Evolutionary conservation across 2,888 invertebrate genomes (phyloP), one percentile per base, ranked within the genome.

Genomic region (Chouioia cunea): DNA sequence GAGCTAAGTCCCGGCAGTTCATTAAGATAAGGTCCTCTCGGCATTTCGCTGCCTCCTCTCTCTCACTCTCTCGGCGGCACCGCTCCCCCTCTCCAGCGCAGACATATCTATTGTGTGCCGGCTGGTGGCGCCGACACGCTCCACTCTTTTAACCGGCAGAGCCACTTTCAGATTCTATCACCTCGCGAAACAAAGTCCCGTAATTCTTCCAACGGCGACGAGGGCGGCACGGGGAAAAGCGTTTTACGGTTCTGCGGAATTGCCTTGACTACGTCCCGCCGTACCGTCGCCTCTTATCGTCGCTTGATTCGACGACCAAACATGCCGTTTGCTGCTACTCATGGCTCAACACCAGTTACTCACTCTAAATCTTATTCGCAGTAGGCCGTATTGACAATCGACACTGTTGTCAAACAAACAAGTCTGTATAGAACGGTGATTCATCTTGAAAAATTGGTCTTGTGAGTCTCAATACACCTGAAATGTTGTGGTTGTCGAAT

Each of bases 11-110:
- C 63, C 74, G 75, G 75, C 74, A 79, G 81, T 81, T 79, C 77
- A 81, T 81, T 81, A 80, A 81, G 81, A 81, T 81, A 81, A 81
- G 77, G 78, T 79, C 74, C 70, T 70, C 64, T 67, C 71, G 65
- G 64, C 60, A 72, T 76, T 76, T 74, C 73, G 69, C 69, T 71
- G 74, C 63, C 72, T 56, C 57, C 52, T 18, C n/a, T n/a, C n/a
- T n/a, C n/a, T n/a, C n/a, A n/a, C n/a, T n/a, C n/a, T n/a, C 27
- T 27, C 4, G 27, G 27, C 27, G 3, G 27, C 27, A 27, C 27
- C 27, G 27, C 4, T 27, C 27, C 4, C 27, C 27, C 27, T 6
- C 27, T 6, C 3, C 16, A 2, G 8, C 16, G 27, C 15, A 47
- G 47, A 20, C 27, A 27, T 27, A 27, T 27, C 27, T 27, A 27